phyloP scores from a whole-genome alignment of 2,113 vertebrate genomes.

The Sinosuthora webbiana region DNA sequence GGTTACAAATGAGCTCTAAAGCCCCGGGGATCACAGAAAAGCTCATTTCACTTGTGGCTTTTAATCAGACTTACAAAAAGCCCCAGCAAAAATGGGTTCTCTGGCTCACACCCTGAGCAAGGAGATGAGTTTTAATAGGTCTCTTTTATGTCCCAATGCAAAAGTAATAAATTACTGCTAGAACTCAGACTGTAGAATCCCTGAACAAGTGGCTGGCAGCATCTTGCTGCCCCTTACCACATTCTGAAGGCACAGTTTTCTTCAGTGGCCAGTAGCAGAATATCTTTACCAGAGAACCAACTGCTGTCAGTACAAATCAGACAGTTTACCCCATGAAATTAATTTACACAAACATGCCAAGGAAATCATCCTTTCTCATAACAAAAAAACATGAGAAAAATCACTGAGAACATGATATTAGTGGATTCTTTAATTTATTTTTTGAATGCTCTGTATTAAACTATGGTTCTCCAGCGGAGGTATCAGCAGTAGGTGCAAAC shows the following conservation, averaged over 20 bases:
- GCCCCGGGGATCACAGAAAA: background rate
- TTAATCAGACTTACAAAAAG: background rate
- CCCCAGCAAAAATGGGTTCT: background rate
- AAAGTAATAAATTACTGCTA: background rate
- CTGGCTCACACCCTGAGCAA: background rate
- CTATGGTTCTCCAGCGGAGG: background rate
- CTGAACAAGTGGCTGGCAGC: background rate
- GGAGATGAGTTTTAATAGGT: background rate
- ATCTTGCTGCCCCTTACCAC: background rate
- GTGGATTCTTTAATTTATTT: background rate
- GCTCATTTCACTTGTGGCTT: background rate
- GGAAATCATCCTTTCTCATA: background rate
- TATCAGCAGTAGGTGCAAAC: background rate
- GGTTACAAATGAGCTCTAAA: background rate
- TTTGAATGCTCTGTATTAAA: background rate
- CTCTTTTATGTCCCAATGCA: background rate
- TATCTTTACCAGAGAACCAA: background rate
- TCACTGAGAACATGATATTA: background rate
- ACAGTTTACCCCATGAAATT: background rate
- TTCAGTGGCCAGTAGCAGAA: background rate
- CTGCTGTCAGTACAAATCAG: background rate
- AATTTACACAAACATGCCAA: background rate
- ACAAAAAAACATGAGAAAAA: background rate
- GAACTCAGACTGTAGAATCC: background rate
- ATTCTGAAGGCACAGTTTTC: background rate